Base-by-base conservation (phyloP, 2,888 invertebrate species). In the Xestobium rufovillosum region DNA sequence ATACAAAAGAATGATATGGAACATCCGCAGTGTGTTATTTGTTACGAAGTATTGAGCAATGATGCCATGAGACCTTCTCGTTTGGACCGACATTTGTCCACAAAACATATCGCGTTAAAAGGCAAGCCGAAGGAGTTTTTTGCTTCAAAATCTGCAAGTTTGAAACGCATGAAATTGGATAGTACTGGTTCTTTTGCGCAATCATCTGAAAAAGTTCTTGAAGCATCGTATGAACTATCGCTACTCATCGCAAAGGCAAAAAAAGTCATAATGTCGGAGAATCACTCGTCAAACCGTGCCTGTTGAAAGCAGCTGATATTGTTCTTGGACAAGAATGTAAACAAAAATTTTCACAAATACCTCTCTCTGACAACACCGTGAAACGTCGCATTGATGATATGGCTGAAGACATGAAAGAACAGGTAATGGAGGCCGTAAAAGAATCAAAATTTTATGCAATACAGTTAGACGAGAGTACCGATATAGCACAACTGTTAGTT, bases 401-500 rank as follows among this genome's bases (percentile, higher is more conserved):
- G 46, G 38, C 44, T 19, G 41, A 41, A 36, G 44, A 49, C 38
- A 35, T 28, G 8, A 10, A 28, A 28, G 10, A 47, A 14, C 38
- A 38, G 35, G 30, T 43, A 15, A 27, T 46, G 9, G 28, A 43
- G 3, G 29, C 19, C 27, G 31, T 38, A 29, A 39, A 14, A 38
- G 12, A 42, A 14, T 41, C 38, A 6, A 26, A 31, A 13, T 48
- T 39, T 36, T 45, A 46, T 30, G 38, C 48, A 33, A 38, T 51
- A 19, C 51, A 52, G 31, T 48, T 42, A 23, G 41, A 47, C 39
- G 45, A 49, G 40, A 46, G 43, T 26, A 51, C 48, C 11, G 47
- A 51, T 41, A 36, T 47, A 36, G 42, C 46, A 17, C 38, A 48
- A 37, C 52, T 28, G 8, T 9, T n/a, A 9, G 28, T 28, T 32